Evolutionary conservation across 1,140 invertebrate species (phyloP).

Genomic region (Drosophila tropicalis): DNA sequence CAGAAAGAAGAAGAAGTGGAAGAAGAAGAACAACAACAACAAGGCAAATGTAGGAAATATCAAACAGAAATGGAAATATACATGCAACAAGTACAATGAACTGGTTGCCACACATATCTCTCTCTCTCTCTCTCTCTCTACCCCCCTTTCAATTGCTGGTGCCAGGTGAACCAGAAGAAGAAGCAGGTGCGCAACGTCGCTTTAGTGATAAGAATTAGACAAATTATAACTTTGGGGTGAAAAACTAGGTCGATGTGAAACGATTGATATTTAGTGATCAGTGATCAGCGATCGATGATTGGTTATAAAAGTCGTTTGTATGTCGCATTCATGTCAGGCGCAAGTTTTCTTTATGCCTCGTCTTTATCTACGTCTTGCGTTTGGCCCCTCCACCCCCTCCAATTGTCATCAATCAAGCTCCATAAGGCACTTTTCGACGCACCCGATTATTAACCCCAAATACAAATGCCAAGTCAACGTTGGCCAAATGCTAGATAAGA

Average conservation of each 20-base stretch:
- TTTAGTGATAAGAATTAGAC: conserved; percentile 3
- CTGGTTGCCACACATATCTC: neutral
- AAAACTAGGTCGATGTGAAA: conserved; percentile 57
- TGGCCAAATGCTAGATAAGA: conserved; percentile 35
- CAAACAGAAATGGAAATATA: conserved; percentile 18
- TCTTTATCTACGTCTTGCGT: neutral
- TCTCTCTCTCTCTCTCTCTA: neutral
- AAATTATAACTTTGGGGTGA: conserved; percentile 34
- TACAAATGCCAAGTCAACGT: conserved; percentile 3
- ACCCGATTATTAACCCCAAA: neutral
- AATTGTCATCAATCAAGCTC: neutral
- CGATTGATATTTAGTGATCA: conserved; percentile 37
- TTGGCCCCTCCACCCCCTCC: neutral
- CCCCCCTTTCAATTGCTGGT: neutral
- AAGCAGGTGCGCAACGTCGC: conserved; percentile 33
- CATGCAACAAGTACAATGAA: conserved; percentile 30
- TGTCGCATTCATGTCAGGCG: conserved; percentile 34
- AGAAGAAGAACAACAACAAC: conserved; percentile 9
- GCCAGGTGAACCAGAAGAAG: neutral
- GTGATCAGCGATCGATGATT: conserved; percentile 41
- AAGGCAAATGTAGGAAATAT: conserved; percentile 48
- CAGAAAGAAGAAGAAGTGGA: neutral
- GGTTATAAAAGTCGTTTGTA: conserved; percentile 52
- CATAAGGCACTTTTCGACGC: neutral
- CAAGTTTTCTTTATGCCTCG: too few relatives aligned